Evolutionary conservation across 2,888 invertebrate species (phyloP).

Genomic region (Agrochola lychnidis): DNA sequence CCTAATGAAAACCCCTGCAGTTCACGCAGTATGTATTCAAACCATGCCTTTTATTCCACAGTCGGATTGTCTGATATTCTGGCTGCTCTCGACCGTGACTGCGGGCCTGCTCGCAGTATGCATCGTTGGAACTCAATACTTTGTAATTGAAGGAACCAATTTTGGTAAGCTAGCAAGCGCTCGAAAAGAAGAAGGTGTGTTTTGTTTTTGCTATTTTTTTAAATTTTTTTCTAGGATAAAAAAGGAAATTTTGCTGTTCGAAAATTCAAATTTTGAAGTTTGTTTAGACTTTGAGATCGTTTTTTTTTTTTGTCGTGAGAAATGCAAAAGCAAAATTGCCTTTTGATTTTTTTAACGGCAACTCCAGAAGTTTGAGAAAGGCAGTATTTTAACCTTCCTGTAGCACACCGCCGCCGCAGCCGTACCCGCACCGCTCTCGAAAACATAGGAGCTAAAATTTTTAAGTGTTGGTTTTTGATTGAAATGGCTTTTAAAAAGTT

Average conservation of each 20-base stretch:
- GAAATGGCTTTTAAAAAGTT: too few relatives aligned
- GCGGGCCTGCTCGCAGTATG: constrained; percentile 92
- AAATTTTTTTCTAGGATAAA: constrained; percentile 54
- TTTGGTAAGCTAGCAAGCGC: constrained; percentile 89
- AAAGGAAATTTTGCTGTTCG: constrained; percentile 53
- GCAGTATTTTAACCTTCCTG: too few relatives aligned
- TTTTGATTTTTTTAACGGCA: constrained; percentile 31
- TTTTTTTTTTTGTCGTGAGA: not conserved
- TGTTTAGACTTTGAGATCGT: not conserved
- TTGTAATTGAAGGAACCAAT: constrained; percentile 92
- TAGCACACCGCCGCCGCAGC: too few relatives aligned
- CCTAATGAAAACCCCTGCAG: constrained; percentile 9
- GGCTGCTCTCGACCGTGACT: constrained; percentile 92
- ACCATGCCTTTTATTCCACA: constrained; percentile 75
- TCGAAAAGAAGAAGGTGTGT: constrained; percentile 89
- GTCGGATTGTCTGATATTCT: constrained; percentile 92
- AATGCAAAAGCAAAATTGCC: constrained; percentile 59
- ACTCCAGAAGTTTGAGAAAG: not conserved
- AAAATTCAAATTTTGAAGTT: not conserved
- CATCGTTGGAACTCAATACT: constrained; percentile 92
- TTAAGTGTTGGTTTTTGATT: too few relatives aligned
- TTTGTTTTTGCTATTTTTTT: constrained; percentile 73
- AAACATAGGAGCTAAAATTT: too few relatives aligned
- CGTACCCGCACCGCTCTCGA: too few relatives aligned
- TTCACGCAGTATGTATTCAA: constrained; percentile 13